Conservation (phyloP, 1,140 invertebrate genomes). For the Himalopsyche phryganea region DNA sequence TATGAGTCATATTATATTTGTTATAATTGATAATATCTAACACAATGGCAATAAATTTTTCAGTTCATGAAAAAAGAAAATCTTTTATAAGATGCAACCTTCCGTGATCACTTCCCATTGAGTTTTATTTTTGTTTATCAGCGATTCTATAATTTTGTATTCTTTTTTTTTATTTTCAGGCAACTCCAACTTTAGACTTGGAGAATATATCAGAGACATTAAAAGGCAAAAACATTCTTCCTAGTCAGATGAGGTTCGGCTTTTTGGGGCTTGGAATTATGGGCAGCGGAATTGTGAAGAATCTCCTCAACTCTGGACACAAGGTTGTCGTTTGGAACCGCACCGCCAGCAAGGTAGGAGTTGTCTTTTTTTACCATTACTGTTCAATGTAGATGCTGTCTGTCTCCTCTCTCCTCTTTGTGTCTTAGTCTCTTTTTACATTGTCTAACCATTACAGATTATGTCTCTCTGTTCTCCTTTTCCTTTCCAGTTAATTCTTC, state of each 20-base stretch:
- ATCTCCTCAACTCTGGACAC: slow-evolving; percentile 90
- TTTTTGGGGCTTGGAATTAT: slow-evolving; percentile 95
- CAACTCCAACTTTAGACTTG: slow-evolving; percentile 72
- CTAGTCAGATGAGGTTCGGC: slow-evolving; percentile 86
- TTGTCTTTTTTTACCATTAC: not conserved
- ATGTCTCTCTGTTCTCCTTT: too few relatives aligned
- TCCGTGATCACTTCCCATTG: too few relatives aligned
- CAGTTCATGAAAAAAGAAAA: too few relatives aligned
- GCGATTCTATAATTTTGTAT: too few relatives aligned
- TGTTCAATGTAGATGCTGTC: not conserved
- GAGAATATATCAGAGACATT: slow-evolving; percentile 73
- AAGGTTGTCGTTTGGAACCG: slow-evolving; percentile 93
- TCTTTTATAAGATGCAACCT: too few relatives aligned
- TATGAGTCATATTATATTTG: too few relatives aligned
- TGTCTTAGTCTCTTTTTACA: not conserved
- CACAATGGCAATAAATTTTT: too few relatives aligned
- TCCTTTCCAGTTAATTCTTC: too few relatives aligned
- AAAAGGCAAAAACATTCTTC: slow-evolving; percentile 81
- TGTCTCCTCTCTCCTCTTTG: slow-evolving; percentile 18
- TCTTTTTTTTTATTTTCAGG: slow-evolving; percentile 54
- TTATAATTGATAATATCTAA: too few relatives aligned
- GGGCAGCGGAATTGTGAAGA: slow-evolving; percentile 94
- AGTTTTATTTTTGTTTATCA: too few relatives aligned
- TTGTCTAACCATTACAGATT: not conserved
- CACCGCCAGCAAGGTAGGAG: slow-evolving; percentile 83